phyloP scores from a whole-genome alignment of 2,113 vertebrate species.

The Vimba vimba region DNA sequence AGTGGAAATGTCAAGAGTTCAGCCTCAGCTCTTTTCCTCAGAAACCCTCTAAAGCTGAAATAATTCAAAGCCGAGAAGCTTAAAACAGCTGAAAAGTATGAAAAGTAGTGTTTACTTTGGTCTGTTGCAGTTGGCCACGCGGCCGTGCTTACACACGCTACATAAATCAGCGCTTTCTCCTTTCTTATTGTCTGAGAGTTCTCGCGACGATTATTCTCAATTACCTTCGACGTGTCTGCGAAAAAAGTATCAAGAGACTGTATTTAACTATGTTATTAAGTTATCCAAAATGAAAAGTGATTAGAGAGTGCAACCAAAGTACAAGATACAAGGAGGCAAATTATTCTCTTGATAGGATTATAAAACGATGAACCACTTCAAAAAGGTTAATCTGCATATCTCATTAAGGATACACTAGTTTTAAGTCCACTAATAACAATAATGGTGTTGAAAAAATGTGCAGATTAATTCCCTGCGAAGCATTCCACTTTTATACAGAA shows the following conservation, averaged over 20 bases:
- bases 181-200: conserved; percentile 12
- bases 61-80: conserved; percentile 36
- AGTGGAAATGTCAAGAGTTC: conserved; percentile 39
- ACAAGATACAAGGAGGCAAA: conserved; percentile 41
- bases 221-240: conserved; percentile 35
- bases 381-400: conserved; percentile 57
- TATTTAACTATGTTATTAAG: conserved; percentile 48
- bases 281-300: conserved; percentile 35
- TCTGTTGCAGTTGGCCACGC: conserved; percentile 31
- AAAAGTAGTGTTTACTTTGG: conserved; percentile 41
- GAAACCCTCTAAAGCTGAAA: conserved; percentile 35
- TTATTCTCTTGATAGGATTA: conserved; percentile 45
- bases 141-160: conserved; percentile 10
- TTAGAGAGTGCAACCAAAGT: conserved; percentile 37
- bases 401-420: conserved; percentile 48
- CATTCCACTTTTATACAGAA: conserved; percentile 1
- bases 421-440: conserved; percentile 50
- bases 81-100: conserved; percentile 27
- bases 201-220: conserved; percentile 45
- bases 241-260: conserved; percentile 38
- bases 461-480: conserved; percentile 35
- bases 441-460: conserved; percentile 33
- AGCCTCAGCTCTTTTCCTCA: conserved; percentile 42
- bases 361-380: conserved; percentile 45
- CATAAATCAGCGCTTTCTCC: conserved; percentile 32